Evolutionary conservation across 2,113 vertebrate species (phyloP).

Genomic region (Sylvia atricapilla): DNA sequence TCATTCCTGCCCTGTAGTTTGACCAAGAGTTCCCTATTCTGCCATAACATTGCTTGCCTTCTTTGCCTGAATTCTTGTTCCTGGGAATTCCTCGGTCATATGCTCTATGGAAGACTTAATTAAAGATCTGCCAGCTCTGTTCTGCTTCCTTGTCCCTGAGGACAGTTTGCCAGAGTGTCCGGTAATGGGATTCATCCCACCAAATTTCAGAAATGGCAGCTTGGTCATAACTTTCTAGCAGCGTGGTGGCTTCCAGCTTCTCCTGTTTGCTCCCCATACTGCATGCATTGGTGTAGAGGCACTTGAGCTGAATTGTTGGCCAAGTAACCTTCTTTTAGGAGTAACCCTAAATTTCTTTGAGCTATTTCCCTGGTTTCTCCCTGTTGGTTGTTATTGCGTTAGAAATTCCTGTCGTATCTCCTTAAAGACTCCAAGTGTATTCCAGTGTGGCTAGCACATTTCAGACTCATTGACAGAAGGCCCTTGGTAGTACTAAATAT

Average conservation of each 20-base stretch:
- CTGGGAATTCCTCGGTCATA: neutral
- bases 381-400: neutral
- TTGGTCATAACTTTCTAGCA: neutral
- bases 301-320: neutral
- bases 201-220: neutral
- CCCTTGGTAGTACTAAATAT: neutral
- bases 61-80: neutral
- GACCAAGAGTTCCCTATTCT: neutral
- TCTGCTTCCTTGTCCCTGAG: neutral
- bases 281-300: neutral
- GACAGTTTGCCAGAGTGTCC: neutral
- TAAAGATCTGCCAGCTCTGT: neutral
- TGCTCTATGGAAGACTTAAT: neutral
- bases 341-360: neutral
- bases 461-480: neutral
- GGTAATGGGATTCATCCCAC: neutral
- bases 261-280: neutral
- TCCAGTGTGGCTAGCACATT: neutral
- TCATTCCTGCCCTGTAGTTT: neutral
- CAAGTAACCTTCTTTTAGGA: neutral
- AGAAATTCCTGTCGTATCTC: neutral
- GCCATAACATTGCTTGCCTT: neutral
- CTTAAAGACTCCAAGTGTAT: neutral
- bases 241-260: neutral
- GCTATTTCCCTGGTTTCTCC: neutral